Percentiles rank a stretch among this genome's conserved stretches.
These are phyloP conservation scores for Diarsia rubi DNA, from an alignment of 2,888 invertebrate species.

Conservation along the genomic window DNA sequence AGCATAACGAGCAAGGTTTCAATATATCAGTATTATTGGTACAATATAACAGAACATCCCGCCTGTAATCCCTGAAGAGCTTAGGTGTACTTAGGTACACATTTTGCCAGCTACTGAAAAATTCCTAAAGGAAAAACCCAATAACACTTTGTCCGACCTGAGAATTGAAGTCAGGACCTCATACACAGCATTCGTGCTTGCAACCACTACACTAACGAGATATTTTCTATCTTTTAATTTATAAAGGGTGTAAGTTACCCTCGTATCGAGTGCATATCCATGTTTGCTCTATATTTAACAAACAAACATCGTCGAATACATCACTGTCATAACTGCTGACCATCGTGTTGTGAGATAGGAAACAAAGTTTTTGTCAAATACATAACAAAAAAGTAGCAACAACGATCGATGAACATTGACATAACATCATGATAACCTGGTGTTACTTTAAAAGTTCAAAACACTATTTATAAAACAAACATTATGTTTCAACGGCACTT, in stretches of 20 bases:
- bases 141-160: too few species aligned
- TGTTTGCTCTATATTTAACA: background rate
- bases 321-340: background rate
- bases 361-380: background rate
- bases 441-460: slow-evolving; percentile 2
- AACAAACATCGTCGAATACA: background rate
- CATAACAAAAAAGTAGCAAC: slow-evolving; percentile 20
- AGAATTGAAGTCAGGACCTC: too few species aligned
- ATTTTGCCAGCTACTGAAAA: too few species aligned
- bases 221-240: too few species aligned
- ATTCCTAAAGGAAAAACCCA: too few species aligned
- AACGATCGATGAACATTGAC: slow-evolving; percentile 1
- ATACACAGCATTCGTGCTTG: too few species aligned
- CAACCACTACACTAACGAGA: too few species aligned
- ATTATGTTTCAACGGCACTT: background rate
- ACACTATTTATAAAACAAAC: slow-evolving; percentile 3
- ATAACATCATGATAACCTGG: background rate
- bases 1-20: slow-evolving; percentile 24
- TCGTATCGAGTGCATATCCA: too few species aligned
- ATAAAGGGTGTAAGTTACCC: too few species aligned
- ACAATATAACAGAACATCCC: too few species aligned
- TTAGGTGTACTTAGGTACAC: too few species aligned
- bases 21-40: slow-evolving; percentile 10
- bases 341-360: slow-evolving; percentile 8
- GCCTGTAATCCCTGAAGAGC: too few species aligned